Evolutionary conservation across 2,797 vertebrate species (phyloP).

Genomic region (Aldrovandia affinis): DNA sequence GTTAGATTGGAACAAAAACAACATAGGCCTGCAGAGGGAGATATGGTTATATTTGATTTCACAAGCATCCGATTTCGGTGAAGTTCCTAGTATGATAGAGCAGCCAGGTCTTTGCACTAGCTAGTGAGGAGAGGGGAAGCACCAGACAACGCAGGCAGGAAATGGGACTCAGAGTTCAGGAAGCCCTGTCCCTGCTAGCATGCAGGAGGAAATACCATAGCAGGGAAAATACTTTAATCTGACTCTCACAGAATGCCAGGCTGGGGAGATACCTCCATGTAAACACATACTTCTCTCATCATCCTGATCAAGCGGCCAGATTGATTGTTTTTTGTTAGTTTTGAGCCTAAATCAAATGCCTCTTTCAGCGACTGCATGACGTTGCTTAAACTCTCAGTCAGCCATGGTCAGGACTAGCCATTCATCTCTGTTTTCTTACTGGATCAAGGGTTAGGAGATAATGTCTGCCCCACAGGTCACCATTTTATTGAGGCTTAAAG

Average conservation of each 20-base stretch:
- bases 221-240: conserved; percentile 3
- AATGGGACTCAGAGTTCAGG: not conserved
- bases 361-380: not conserved
- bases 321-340: not conserved
- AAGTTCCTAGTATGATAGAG: not conserved
- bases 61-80: not conserved
- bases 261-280: not conserved
- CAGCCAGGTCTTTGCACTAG: not conserved
- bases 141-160: not conserved
- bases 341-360: not conserved
- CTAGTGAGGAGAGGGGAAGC: not conserved
- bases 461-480: not conserved
- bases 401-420: not conserved
- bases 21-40: not conserved
- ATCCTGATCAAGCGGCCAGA: not conserved
- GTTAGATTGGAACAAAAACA: not conserved
- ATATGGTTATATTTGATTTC: not conserved
- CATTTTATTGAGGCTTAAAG: not conserved
- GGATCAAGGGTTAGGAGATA: not conserved
- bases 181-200: not conserved
- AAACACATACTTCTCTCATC: not conserved
- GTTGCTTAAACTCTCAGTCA: not conserved
- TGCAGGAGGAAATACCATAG: not conserved
- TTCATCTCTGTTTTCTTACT: not conserved
- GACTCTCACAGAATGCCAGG: not conserved